Evolutionary conservation across 2,888 invertebrate species (phyloP).

Genomic region (Serripes groenlandicus): DNA sequence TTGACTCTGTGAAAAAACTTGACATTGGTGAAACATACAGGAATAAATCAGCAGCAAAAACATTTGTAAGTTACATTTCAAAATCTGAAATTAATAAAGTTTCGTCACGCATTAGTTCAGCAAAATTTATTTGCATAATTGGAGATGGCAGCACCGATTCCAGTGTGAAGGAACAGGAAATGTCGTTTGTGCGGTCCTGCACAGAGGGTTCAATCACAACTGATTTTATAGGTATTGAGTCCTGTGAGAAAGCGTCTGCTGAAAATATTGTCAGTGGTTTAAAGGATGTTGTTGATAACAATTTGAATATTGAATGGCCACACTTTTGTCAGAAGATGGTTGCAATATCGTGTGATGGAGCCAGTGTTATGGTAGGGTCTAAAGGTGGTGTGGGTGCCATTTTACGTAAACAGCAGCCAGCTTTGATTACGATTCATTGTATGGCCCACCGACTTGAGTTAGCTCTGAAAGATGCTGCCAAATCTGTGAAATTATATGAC

Average conservation of each 20-base stretch:
- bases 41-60: constrained; percentile 31
- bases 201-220: constrained; percentile 29
- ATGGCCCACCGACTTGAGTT: constrained; percentile 8
- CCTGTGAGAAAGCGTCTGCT: not conserved
- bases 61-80: constrained; percentile 32
- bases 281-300: not conserved
- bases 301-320: not conserved
- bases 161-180: constrained; percentile 6
- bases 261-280: not conserved
- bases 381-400: not conserved
- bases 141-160: not conserved
- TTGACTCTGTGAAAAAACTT: constrained; percentile 45
- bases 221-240: not conserved
- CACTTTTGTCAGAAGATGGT: not conserved
- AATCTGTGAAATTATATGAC: constrained; percentile 11
- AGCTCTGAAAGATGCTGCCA: not conserved
- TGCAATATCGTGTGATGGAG: constrained; percentile 13
- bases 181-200: constrained; percentile 46
- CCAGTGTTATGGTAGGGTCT: not conserved
- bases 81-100: constrained; percentile 32
- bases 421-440: constrained; percentile 3
- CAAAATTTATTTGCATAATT: not conserved
- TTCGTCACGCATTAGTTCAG: not conserved
- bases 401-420: not conserved
- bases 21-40: constrained; percentile 44